Conservation (phyloP, 2,888 invertebrate species). For the Mythimna albipuncta region DNA sequence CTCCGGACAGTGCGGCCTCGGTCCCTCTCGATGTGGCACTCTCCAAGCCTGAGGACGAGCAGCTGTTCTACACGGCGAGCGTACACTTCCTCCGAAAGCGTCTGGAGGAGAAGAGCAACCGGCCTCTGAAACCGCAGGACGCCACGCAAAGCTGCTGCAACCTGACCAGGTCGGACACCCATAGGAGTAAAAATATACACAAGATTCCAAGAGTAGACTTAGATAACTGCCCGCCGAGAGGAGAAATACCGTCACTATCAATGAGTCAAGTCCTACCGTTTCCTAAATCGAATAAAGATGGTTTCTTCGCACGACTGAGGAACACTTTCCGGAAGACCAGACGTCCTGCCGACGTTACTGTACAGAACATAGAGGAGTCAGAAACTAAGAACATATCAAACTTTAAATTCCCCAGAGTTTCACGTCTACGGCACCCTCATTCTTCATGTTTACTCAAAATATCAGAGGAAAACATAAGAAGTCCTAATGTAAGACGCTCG, state of each 20-base stretch:
- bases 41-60: conserved; percentile 74
- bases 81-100: conserved; percentile 81
- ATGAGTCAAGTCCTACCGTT: conserved; percentile 85
- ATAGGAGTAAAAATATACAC: conserved; percentile 26
- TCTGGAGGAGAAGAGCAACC: conserved; percentile 76
- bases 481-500: conserved; percentile 49
- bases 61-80: conserved; percentile 83
- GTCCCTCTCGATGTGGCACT: conserved; percentile 63
- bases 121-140: conserved; percentile 50
- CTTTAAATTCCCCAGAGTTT: conserved; percentile 80
- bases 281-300: conserved; percentile 78
- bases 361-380: conserved; percentile 63
- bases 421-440: conserved; percentile 66
- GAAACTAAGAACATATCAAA: conserved; percentile 74
- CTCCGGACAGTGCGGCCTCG: conserved; percentile 57
- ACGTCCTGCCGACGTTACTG: conserved; percentile 61
- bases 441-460: conserved; percentile 74
- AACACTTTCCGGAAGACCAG: conserved; percentile 76
- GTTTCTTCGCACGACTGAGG: conserved; percentile 76
- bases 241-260: conserved; percentile 69
- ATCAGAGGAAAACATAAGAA: conserved; percentile 72
- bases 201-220: conserved; percentile 41
- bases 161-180: conserved; percentile 54
- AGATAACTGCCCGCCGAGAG: conserved; percentile 18
- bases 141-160: conserved; percentile 77